Base-by-base conservation (phyloP, 2,797 vertebrate genomes). In the Melopsittacus undulatus region DNA sequence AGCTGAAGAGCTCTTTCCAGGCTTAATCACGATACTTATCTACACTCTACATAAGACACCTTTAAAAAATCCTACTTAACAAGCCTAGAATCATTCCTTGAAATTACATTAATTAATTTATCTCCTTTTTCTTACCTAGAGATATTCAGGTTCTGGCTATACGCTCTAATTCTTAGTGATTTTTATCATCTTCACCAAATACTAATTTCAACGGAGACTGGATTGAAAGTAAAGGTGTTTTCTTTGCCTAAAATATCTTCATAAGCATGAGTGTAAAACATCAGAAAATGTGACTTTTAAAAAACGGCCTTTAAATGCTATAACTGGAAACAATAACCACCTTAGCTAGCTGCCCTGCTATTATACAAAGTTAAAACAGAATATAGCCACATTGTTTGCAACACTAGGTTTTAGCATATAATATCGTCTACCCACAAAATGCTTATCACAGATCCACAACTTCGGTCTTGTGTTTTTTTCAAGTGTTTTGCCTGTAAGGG, bases 221-320 rank as follows among this genome's bases (percentile, higher is more conserved):
- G n/a, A n/a, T n/a, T n/a, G 42, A 73, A 89, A 68, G 5, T 32
- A 16, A 4, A 3, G 1, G 0, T 7, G 26, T 61, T 42, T 49
- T 10, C 11, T 88, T 94, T 85, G 3, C 9, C 20, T 51, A 17
- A 87, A 84, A 45, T 42, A 10, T 27, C 21, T 63, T n/a, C 8
- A 15, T 26, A 38, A 66, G 1, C 5, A 27, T 43, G 12, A 34
- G 7, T 21, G 5, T 5, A 6, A 4, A 10, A 36, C 7, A 10
- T 57, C 10, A 62, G 49, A 70, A 72, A 68, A 45, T 13, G 5
- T 45, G 7, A 42, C 69, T 87, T 83, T 56, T 56, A 56, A 56
- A 56, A 56, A 56, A n/a, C 20, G 40, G 2, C 3, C 22, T 80
- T 77, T 62, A 49, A 38, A 64, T 91, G 64, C 5, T 56, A 18